Evolutionary conservation across 1,140 invertebrate species (phyloP).

Genomic region (Camponotus floridanus): DNA sequence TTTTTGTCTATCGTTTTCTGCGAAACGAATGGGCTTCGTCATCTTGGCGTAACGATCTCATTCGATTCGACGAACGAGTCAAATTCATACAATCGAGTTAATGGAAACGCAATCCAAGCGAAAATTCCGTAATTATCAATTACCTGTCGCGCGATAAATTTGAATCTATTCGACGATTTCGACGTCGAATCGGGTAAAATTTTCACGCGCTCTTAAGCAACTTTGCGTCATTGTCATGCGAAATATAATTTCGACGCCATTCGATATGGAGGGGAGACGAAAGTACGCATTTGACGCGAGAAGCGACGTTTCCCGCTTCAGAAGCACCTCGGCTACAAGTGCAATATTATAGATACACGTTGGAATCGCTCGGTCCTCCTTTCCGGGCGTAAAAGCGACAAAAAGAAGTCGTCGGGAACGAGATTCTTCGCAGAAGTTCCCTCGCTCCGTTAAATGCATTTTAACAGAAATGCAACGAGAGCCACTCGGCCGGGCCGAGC

Average conservation of each 20-base stretch:
- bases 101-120: background rate
- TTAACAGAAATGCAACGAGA: slow-evolving; percentile 31
- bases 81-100: slow-evolving; percentile 8
- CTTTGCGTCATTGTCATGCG: background rate
- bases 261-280: background rate
- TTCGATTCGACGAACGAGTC: background rate
- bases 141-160: background rate
- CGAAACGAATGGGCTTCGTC: background rate
- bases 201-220: background rate
- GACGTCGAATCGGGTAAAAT: background rate
- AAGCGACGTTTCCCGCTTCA: background rate
- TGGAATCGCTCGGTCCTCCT: background rate
- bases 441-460: slow-evolving; percentile 49
- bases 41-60: no score
- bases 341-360: background rate
- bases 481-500: slow-evolving; percentile 16
- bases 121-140: background rate
- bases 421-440: slow-evolving; percentile 16
- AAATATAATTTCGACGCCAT: background rate
- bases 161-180: slow-evolving; percentile 1
- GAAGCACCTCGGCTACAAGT: background rate
- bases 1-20: background rate
- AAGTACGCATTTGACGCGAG: background rate
- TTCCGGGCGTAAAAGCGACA: background rate
- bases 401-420: slow-evolving; percentile 6